Percentiles rank a stretch among this genome's conserved stretches.
phyloP scores from a whole-genome alignment of 2,113 vertebrate species.

The Seriola quinqueradiata region DNA sequence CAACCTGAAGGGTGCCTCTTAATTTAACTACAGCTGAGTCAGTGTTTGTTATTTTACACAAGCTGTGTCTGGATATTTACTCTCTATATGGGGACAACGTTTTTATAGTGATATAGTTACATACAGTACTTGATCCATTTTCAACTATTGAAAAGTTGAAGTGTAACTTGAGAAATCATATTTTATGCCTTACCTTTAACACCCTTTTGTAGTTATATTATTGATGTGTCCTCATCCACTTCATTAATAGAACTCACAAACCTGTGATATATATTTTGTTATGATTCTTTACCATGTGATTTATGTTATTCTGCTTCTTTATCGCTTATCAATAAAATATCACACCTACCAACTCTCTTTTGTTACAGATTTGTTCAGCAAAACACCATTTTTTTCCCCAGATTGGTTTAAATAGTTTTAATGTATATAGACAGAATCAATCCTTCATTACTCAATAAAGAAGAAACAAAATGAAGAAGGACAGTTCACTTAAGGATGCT shows the following conservation, averaged over 20 bases:
- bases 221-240: slow-evolving; percentile 76
- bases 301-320: slow-evolving; percentile 76
- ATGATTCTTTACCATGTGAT: slow-evolving; percentile 75
- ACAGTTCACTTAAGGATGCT: slow-evolving; percentile 30
- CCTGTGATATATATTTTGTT: slow-evolving; percentile 80
- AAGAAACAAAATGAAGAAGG: slow-evolving; percentile 44
- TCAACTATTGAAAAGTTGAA: slow-evolving; percentile 77
- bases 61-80: slow-evolving; percentile 74
- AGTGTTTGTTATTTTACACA: slow-evolving; percentile 64
- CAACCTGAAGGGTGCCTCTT: slow-evolving; percentile 68
- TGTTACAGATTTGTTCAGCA: slow-evolving; percentile 34
- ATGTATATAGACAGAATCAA: slow-evolving; percentile 57
- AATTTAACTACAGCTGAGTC: slow-evolving; percentile 64
- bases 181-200: slow-evolving; percentile 75
- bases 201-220: slow-evolving; percentile 75
- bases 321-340: slow-evolving; percentile 79
- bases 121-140: slow-evolving; percentile 79
- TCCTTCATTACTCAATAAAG: slow-evolving; percentile 43
- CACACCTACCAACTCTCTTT: slow-evolving; percentile 42
- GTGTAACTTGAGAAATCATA: slow-evolving; percentile 78
- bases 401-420: slow-evolving; percentile 66
- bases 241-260: slow-evolving; percentile 78
- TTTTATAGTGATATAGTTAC: slow-evolving; percentile 70
- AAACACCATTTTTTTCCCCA: rapidly evolving
- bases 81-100: slow-evolving; percentile 69